Evolutionary conservation across 2,797 vertebrate genomes (phyloP).

Genomic region (Alca torda): DNA sequence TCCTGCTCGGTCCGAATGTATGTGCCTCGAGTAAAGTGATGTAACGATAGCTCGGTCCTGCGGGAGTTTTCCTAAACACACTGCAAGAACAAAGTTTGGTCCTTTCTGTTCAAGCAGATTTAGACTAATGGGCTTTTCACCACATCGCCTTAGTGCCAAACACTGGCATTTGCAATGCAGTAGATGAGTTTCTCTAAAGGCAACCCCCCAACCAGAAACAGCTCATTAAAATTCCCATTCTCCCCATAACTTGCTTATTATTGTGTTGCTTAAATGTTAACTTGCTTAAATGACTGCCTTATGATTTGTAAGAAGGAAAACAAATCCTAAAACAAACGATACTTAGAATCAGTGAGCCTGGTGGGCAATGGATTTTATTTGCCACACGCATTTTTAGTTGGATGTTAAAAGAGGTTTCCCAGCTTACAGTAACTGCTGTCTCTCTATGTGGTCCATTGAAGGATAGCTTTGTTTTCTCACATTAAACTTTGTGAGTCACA

Average conservation of each 20-base stretch:
- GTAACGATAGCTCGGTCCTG: not conserved
- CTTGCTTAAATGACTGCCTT: not conserved
- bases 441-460: constrained; percentile 31
- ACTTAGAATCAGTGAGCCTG: not conserved
- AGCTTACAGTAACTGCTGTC: not conserved
- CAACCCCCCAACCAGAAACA: constrained; percentile 5
- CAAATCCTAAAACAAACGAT: not conserved
- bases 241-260: constrained; percentile 12
- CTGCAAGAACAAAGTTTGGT: not conserved
- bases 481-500: constrained; percentile 18
- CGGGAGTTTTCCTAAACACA: not conserved
- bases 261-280: not conserved
- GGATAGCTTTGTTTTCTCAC: constrained; percentile 35
- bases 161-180: not conserved
- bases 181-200: not conserved
- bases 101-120: not conserved
- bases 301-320: constrained; percentile 20
- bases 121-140: constrained; percentile 3
- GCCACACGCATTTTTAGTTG: not conserved
- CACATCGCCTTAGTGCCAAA: not conserved
- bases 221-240: constrained; percentile 44
- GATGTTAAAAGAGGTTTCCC: not conserved
- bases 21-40: not conserved
- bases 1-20: rapidly evolving
- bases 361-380: constrained; percentile 20